A percentile compares a stretch with the other conserved stretches of the same genome.
These are phyloP conservation scores for Aegithalos caudatus DNA, from an alignment of 2,113 vertebrate genomes.

Conservation along the genomic window DNA sequence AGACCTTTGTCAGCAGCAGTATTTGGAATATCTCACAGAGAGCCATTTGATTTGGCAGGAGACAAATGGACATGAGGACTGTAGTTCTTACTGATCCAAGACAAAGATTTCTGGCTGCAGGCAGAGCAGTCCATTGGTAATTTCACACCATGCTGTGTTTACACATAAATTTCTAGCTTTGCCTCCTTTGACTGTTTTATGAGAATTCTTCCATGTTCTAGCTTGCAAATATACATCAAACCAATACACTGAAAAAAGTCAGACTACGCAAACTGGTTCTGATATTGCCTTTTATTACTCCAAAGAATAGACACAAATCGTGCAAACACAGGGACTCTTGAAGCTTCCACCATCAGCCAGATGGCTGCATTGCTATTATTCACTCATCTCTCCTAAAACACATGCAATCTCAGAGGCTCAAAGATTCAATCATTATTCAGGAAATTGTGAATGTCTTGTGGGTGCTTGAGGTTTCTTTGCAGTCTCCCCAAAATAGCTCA, in stretches of 20 bases:
- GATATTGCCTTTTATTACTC: slow-evolving; percentile 17
- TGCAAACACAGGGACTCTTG: neutral
- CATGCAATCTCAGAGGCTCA: neutral
- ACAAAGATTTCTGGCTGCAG: slow-evolving; percentile 17
- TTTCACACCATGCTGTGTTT: slow-evolving; percentile 20
- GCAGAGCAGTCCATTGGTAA: neutral
- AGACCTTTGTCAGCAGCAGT: neutral
- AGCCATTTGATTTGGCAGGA: neutral
- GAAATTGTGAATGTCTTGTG: neutral
- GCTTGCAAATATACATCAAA: neutral
- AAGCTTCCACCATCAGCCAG: slow-evolving; percentile 15
- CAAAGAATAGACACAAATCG: neutral
- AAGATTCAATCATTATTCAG: neutral
- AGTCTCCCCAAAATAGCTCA: neutral
- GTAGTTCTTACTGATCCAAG: slow-evolving; percentile 6
- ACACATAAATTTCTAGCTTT: slow-evolving; percentile 9
- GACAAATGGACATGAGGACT: neutral
- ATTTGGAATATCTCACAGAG: neutral
- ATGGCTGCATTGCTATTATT: neutral
- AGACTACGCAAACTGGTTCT: slow-evolving; percentile 3
- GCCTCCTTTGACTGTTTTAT: slow-evolving; percentile 27
- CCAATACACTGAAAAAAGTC: neutral
- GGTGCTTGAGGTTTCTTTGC: neutral
- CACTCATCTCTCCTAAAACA: neutral
- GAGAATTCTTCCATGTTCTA: slow-evolving; percentile 15